Base-by-base conservation (phyloP, 2,113 vertebrate genomes). In the Tiliqua scincoides region DNA sequence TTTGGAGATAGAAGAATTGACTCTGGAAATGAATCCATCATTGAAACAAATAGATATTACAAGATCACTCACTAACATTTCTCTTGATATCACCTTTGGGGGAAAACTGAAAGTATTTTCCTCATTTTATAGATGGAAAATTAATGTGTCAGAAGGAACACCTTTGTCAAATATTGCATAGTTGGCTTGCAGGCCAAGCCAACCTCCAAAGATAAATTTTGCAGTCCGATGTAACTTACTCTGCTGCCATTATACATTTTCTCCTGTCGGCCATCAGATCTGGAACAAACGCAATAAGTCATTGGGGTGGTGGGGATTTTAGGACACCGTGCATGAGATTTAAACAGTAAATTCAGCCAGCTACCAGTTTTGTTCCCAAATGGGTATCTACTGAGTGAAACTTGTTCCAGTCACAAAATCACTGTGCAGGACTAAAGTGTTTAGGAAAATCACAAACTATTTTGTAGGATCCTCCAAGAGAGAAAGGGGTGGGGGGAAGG, bases 21-120 rank as follows among this genome's bases (percentile, higher is more conserved):
- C 43, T 81, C 17, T 32, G 43, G 12, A 71, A 82, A 15, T 12
- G 35, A 6, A 59, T 25, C 32, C n/a, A 25, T 72, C 80, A 71
- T 71, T 82, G 57, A 71, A 71, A 82, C n/a, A 59, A 71, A 75
- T 74, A 75, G 79, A 67, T 68, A 52, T 30, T 32, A 35, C 61
- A 52, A 21, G 71, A 30, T 63, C 70, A 40, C 1, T 30, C n/a
- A 87, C 17, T 74, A 70, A 84, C 72, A 83, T 80, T 73, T 62
- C 54, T 54, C n/a, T 83, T 86, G 0, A 0, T 20, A 72, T 23
- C 15, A 85, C 67, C 52, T 1, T 0, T 6, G 75, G 25, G 65
- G 37, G 74, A 77, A 86, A 1, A 57, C 61, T 3, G 1, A 7
- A 52, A 75, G 54, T 59, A 21, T 83, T 71, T 27, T 23, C 7